These are phyloP conservation scores for Epinotia bilunana DNA, from an alignment of 2,888 invertebrate species.

Conservation along the genomic window DNA sequence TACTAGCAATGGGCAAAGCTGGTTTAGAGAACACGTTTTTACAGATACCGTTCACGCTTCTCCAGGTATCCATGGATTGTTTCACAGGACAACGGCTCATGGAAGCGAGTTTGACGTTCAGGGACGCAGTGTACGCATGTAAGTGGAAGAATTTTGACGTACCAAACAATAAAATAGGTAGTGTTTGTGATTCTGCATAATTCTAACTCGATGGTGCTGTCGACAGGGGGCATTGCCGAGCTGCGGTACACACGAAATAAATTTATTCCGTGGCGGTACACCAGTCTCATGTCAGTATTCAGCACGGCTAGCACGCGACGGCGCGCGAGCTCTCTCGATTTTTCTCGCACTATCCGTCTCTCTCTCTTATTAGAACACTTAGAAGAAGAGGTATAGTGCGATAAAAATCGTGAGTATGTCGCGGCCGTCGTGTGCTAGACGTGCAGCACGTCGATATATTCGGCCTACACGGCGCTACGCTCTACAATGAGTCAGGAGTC, in stretches of 20 bases:
- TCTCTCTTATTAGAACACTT: too few species aligned
- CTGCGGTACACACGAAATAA: too few species aligned
- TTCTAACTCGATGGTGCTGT: conserved; percentile 58
- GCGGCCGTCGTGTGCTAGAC: too few species aligned
- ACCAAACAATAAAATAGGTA: conserved; percentile 56
- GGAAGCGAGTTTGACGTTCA: conserved; percentile 56
- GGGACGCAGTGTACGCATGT: conserved; percentile 56
- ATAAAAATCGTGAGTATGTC: too few species aligned
- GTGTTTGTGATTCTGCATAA: conserved; percentile 57
- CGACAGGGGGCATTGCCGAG: conserved; percentile 57
- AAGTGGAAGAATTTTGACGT: conserved; percentile 60
- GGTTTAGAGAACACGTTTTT: conserved; percentile 65
- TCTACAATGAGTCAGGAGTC: conserved; percentile 47
- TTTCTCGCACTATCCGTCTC: too few species aligned
- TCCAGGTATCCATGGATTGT: conserved; percentile 61
- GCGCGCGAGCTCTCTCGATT: too few species aligned
- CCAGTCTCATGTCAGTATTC: conserved; percentile 55
- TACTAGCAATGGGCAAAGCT: conserved; percentile 60
- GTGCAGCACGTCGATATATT: conserved; percentile 59
- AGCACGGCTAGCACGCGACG: too few species aligned
- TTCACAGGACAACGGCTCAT: conserved; percentile 58
- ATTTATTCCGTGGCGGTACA: too few species aligned
- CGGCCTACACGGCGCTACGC: conserved; percentile 58
- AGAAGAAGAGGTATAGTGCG: too few species aligned
- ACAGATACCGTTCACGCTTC: conserved; percentile 60